Conservation (phyloP, 2,113 vertebrate species). For the Podarcis cretensis region DNA sequence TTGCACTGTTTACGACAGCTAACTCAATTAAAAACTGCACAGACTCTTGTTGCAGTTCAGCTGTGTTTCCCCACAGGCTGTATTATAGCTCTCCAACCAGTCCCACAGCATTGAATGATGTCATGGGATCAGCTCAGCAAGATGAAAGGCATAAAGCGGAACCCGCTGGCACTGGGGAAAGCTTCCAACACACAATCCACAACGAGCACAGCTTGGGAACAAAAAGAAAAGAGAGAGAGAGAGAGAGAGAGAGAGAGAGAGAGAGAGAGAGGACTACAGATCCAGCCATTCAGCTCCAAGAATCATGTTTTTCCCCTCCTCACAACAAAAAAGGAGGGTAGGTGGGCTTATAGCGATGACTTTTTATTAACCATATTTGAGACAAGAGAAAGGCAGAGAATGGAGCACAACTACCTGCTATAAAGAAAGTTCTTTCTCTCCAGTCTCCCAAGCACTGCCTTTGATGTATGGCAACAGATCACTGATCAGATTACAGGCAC, state of each 20-base stretch:
- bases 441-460: slow-evolving; percentile 72
- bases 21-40: slow-evolving; percentile 71
- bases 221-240: neutral
- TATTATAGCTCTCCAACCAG: slow-evolving; percentile 76
- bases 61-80: slow-evolving; percentile 77
- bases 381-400: slow-evolving; percentile 51
- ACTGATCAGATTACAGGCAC: slow-evolving; percentile 89
- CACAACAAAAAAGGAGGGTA: slow-evolving; percentile 16
- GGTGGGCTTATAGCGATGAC: slow-evolving; percentile 27
- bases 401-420: slow-evolving; percentile 68
- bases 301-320: slow-evolving; percentile 37
- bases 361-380: slow-evolving; percentile 64
- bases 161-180: slow-evolving; percentile 81
- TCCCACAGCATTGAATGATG: slow-evolving; percentile 80
- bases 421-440: slow-evolving; percentile 64
- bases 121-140: slow-evolving; percentile 83
- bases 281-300: slow-evolving; percentile 68
- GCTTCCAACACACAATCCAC: slow-evolving; percentile 77
- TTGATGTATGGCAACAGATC: slow-evolving; percentile 89
- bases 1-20: slow-evolving; percentile 55
- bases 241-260: neutral
- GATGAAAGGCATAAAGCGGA: slow-evolving; percentile 84
- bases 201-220: slow-evolving; percentile 73
- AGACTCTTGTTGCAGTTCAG: slow-evolving; percentile 65
- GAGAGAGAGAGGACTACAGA: slow-evolving; percentile 55